Evolutionary conservation across 2,888 invertebrate genomes (phyloP).

Genomic region (Drosophila ustulata): DNA sequence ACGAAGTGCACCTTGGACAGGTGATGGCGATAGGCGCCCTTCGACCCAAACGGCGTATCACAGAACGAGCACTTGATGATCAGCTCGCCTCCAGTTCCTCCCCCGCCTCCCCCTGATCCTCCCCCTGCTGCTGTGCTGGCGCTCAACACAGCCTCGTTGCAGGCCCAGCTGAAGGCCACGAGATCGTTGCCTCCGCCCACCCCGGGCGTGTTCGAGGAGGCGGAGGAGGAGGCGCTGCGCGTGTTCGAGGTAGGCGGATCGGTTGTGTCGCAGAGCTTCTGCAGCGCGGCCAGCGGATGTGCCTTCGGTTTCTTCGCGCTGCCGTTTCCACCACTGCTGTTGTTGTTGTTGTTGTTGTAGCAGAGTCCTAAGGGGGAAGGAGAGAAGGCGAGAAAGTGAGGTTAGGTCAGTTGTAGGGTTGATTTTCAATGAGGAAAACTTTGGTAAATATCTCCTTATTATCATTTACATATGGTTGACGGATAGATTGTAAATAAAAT

Average conservation of each 20-base stretch:
- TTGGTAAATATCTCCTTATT: too few species aligned
- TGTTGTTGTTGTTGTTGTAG: slow-evolving; percentile 57
- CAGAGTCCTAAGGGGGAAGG: slow-evolving; percentile 51
- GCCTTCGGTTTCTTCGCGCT: slow-evolving; percentile 85
- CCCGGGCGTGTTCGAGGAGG: slow-evolving; percentile 18
- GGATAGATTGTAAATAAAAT: too few species aligned
- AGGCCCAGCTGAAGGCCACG: slow-evolving; percentile 96
- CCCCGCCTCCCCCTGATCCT: not conserved
- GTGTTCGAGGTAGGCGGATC: slow-evolving; percentile 86
- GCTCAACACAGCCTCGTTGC: slow-evolving; percentile 95
- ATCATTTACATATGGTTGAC: too few species aligned
- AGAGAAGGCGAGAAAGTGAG: not conserved
- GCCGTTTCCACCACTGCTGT: slow-evolving; percentile 34
- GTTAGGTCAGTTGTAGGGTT: not conserved
- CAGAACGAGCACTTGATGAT: slow-evolving; percentile 98
- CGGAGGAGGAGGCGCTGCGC: slow-evolving; percentile 61
- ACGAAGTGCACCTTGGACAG: slow-evolving; percentile 98
- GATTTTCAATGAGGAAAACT: not conserved
- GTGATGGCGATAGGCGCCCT: slow-evolving; percentile 98
- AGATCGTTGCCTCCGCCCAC: slow-evolving; percentile 85
- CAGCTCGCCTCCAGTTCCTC: slow-evolving; percentile 88
- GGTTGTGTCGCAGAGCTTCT: slow-evolving; percentile 98
- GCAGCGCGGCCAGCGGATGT: slow-evolving; percentile 97
- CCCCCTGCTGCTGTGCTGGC: slow-evolving; percentile 80
- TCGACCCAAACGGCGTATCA: slow-evolving; percentile 97